Evolutionary conservation across 2,797 vertebrate genomes (phyloP).

Genomic region (Lepus townsendii): DNA sequence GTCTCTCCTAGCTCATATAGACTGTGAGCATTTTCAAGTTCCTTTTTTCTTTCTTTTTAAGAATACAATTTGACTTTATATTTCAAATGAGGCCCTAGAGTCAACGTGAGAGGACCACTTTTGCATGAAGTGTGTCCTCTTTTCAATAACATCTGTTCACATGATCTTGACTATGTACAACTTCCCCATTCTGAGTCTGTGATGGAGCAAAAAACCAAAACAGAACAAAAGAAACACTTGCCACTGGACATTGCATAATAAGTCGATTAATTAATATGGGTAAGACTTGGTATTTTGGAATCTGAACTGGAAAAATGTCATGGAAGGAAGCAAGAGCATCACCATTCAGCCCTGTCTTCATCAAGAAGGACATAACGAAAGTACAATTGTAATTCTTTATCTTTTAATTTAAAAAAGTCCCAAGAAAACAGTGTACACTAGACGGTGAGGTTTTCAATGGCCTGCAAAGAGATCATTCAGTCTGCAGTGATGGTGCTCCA

Average conservation of each 20-base stretch:
- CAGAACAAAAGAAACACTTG: not conserved
- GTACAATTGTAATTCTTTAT: not conserved
- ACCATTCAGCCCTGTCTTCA: not conserved
- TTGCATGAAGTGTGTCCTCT: not conserved
- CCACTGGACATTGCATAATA: not conserved
- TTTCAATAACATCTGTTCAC: not conserved
- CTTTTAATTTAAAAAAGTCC: slow-evolving; percentile 38
- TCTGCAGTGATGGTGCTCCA: not conserved
- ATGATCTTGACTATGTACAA: not conserved
- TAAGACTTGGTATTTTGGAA: slow-evolving; percentile 24
- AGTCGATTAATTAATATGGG: not conserved
- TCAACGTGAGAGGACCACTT: not conserved
- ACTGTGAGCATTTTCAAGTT: not conserved
- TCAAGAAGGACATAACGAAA: slow-evolving; percentile 14
- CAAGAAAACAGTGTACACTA: slow-evolving; percentile 43
- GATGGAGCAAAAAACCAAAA: not conserved
- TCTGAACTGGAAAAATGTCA: not conserved
- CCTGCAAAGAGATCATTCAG: not conserved
- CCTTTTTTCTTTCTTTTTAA: slow-evolving; percentile 21
- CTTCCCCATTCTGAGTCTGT: not conserved
- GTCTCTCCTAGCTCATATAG: not conserved
- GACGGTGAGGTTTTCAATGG: slow-evolving; percentile 4
- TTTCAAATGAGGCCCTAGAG: not conserved
- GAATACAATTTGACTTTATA: not conserved
- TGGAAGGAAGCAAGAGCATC: not conserved